Base-by-base conservation (phyloP, 2,888 invertebrate species). In the Leuctra nigra region DNA sequence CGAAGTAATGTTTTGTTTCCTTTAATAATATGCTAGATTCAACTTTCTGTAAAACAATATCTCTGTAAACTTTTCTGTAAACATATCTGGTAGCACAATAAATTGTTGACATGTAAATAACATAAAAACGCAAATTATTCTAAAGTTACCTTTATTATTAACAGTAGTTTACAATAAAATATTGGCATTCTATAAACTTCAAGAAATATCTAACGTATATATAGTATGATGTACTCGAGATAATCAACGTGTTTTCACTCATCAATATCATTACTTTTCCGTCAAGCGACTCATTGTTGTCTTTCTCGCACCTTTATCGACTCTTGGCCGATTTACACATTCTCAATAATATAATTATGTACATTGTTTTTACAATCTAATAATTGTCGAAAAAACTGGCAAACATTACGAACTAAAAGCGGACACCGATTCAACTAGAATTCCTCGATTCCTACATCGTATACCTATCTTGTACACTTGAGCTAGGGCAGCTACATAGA, bases 101-200 rank as follows among this genome's bases (percentile, higher is more conserved):
- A 29, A 29, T 29, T 29, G 6, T 29, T 11, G 6, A 29, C 7
- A 29, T 7, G 11, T 29, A 29, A 29, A 29, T 29, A 6, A 29
- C 6, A 29, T 29, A n/a, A n/a, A n/a, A n/a, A n/a, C n/a, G n/a
- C n/a, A n/a, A n/a, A n/a, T n/a, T n/a, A 29, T 11, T 29, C 29
- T 29, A 29, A 29, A 29, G 11, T 29, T 29, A 29, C 29, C 7
- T 29, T 29, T 29, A 29, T 7, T 29, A 29, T 29, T 29, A 7
- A 29, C 29, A 29, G 11, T 11, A 29, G 29, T 11, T 29, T 29
- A 29, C 29, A 29, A 29, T 29, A 29, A 29, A 29, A 29, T 29
- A 29, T 29, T 11, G 44, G 41, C 44, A 44, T 44, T 44, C 44
- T 44, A 44, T 44, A 22, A 44, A 44, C 23, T 44, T 23, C 23